These are phyloP conservation scores for Erynnis tages DNA, from an alignment of 2,888 invertebrate genomes.

Conservation along the genomic window DNA sequence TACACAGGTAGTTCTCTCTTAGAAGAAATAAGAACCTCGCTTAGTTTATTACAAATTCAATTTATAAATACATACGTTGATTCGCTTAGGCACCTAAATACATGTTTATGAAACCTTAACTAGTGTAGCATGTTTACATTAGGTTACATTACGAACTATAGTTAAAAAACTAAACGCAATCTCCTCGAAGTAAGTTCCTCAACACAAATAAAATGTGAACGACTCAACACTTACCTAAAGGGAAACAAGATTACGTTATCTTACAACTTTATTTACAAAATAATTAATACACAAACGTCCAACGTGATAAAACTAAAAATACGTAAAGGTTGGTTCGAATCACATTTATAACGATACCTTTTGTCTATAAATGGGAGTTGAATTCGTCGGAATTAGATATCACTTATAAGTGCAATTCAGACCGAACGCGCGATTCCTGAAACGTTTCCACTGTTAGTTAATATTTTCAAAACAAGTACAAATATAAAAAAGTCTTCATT, in stretches of 20 bases:
- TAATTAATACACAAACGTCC: conserved; percentile 26
- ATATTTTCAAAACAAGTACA: conserved; percentile 12
- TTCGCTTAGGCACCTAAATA: conserved; percentile 56
- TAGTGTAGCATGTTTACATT: conserved; percentile 12
- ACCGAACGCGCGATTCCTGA: conserved; percentile 7
- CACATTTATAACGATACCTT: conserved; percentile 17
- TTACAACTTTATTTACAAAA: conserved; percentile 57
- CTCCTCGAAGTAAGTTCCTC: conserved; percentile 41
- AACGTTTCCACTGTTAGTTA: conserved; percentile 7
- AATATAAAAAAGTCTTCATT: conserved; percentile 6
- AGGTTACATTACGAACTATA: conserved; percentile 1
- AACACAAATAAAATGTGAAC: conserved; percentile 72
- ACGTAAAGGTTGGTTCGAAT: conserved; percentile 18
- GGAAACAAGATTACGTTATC: conserved; percentile 51
- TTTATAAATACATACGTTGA: conserved; percentile 34
- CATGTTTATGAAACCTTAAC: conserved; percentile 20
- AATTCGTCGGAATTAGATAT: not conserved
- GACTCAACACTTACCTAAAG: conserved; percentile 63
- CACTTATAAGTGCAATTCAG: conserved; percentile 18
- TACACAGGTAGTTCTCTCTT: conserved; percentile 42
- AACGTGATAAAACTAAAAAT: conserved; percentile 11
- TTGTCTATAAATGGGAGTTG: conserved; percentile 1
- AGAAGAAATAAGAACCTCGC: conserved; percentile 9
- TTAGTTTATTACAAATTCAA: conserved; percentile 52
- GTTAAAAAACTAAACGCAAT: conserved; percentile 18